These are phyloP conservation scores for Etia nguti DNA, from an alignment of 2,113 vertebrate genomes.

Conservation along the genomic window DNA sequence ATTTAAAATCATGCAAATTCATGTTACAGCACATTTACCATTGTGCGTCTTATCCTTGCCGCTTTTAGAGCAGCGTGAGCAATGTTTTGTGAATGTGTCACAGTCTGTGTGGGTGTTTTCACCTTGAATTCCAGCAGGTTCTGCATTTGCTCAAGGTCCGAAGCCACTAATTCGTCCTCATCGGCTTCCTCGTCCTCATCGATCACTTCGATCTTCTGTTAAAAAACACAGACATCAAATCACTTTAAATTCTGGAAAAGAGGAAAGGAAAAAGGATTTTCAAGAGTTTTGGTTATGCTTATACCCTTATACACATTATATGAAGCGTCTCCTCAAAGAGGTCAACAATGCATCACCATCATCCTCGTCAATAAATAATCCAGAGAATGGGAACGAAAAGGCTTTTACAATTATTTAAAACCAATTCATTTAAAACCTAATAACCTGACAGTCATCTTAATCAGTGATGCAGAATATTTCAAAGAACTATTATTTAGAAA, in stretches of 20 bases:
- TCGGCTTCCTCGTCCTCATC: conserved; percentile 78
- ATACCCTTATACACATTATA: not conserved
- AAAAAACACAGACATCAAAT: not conserved
- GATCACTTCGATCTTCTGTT: conserved; percentile 92
- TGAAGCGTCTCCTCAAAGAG: not conserved
- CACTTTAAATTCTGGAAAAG: not conserved
- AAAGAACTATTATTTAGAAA: not conserved
- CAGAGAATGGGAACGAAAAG: not conserved
- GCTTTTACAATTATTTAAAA: not conserved
- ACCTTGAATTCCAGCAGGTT: conserved; percentile 93
- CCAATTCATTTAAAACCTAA: not conserved
- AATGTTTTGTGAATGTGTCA: not conserved
- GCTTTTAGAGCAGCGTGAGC: not conserved
- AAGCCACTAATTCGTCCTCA: conserved; percentile 82
- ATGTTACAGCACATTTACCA: not conserved
- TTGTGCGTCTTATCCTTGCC: not conserved
- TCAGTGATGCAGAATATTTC: not conserved
- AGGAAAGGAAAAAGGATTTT: not conserved
- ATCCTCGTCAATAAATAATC: not conserved
- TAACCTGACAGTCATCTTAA: not conserved
- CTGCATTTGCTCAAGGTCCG: conserved; percentile 89
- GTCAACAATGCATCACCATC: not conserved
- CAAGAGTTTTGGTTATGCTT: not conserved
- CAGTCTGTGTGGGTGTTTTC: conserved; percentile 1
- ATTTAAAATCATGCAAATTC: not conserved